Percentiles rank a stretch among this genome's conserved stretches.
These are phyloP conservation scores for Gymnothorax javanicus DNA, from an alignment of 2,797 vertebrate species.

Conservation along the genomic window DNA sequence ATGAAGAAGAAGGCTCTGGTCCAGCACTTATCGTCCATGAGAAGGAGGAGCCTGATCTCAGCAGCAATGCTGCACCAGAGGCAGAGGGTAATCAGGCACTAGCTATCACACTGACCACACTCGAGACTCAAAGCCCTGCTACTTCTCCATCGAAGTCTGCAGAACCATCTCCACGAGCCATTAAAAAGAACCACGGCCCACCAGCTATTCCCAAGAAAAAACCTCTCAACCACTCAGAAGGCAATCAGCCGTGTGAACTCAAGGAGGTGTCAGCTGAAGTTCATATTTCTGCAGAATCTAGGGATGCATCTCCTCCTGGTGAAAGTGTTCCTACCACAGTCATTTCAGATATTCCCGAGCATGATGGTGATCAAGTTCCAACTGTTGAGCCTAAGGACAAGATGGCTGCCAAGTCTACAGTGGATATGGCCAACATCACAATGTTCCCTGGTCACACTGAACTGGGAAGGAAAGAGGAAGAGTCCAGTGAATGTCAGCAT, in stretches of 20 bases:
- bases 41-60: constrained; percentile 16
- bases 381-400: constrained; percentile 20
- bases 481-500: constrained; percentile 76
- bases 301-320: background rate
- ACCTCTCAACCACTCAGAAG: constrained; percentile 30
- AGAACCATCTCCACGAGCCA: constrained; percentile 39
- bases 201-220: constrained; percentile 52
- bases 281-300: background rate
- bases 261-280: constrained; percentile 9
- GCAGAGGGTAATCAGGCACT: background rate
- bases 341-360: background rate
- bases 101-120: background rate
- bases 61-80: background rate
- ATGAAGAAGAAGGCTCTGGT: constrained; percentile 25
- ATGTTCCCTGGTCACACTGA: constrained; percentile 52
- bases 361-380: constrained; percentile 22
- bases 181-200: constrained; percentile 47
- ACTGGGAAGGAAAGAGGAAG: constrained; percentile 70
- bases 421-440: constrained; percentile 41
- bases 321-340: background rate
- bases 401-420: constrained; percentile 32
- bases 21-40: constrained; percentile 17
- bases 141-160: constrained; percentile 26
- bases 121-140: constrained; percentile 24
- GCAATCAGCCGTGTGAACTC: constrained; percentile 5